Base-by-base conservation (phyloP, 2,888 invertebrate species). In the Diarsia brunnea region DNA sequence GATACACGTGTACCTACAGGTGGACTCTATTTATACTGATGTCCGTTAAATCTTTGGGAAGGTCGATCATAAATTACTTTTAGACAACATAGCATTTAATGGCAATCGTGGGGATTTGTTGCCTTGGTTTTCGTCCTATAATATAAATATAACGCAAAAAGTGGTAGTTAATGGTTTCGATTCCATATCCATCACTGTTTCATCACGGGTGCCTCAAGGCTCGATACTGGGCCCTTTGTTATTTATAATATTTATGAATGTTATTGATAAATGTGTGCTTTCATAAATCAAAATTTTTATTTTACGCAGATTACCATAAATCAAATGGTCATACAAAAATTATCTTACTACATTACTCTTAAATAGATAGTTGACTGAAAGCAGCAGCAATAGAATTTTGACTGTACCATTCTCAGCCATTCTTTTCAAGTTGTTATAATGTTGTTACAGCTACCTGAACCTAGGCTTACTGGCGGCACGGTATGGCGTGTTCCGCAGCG, bases 391-490 rank as follows among this genome's bases (percentile, higher is more conserved):
- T n/a, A 4, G 0, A 53, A 53, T n/a, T 53, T n/a, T n/a, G 12
- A n/a, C n/a, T 11, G 11, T n/a, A 11, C n/a, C 12, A 53, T 55
- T 27, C 16, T 58, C 27, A 58, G 24, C 16, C 60, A 21, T 21
- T 2, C 21, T 38, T 21, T 61, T n/a, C 3, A 27, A 27, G 38
- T 43, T 11, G 4, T 7, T n/a, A 14, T n/a, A n/a, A 14, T n/a
- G 38, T 60, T 74, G 67, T 91, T 96, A 86, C 94, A 99, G 99
- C 92, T 99, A 99, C 94, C 96, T 99, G 81, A 98, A 99, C 10
- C 96, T 99, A 87, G 99, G 99, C 0, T 94, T 99, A 65, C 98
- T 99, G 97, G 98, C 99, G n/a, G 98, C 99, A 0, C 97, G 99
- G 14, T 97, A 98, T 93, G 98, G 97, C 69, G 97, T 98, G 61